Percentiles rank a stretch among this genome's conserved stretches.
These are phyloP conservation scores for Brachyopa scutellaris DNA, from an alignment of 2,888 invertebrate species.

Conservation along the genomic window DNA sequence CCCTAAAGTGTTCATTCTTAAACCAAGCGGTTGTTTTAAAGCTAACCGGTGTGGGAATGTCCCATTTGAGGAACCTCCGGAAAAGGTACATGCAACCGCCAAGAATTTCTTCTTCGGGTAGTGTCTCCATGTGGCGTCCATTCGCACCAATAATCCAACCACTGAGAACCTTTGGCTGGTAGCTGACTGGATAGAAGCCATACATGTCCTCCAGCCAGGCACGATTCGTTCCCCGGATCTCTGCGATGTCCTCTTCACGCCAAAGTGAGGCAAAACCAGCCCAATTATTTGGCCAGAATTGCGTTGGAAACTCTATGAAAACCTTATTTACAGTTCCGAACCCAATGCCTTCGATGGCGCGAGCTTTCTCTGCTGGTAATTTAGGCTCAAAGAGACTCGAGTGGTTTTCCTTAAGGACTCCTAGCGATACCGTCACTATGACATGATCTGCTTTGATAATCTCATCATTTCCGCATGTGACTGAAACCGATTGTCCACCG, in stretches of 20 bases:
- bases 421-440: conserved; percentile 84
- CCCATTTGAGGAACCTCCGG: conserved; percentile 79
- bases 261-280: conserved; percentile 84
- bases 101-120: conserved; percentile 83
- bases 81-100: conserved; percentile 79
- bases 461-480: conserved; percentile 79
- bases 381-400: conserved; percentile 82
- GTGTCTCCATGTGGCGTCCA: conserved; percentile 85
- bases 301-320: conserved; percentile 84
- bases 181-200: conserved; percentile 86
- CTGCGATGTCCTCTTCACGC: conserved; percentile 82
- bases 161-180: conserved; percentile 85
- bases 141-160: conserved; percentile 88
- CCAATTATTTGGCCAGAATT: conserved; percentile 84
- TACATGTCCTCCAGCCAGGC: conserved; percentile 87
- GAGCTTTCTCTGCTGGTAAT: conserved; percentile 82
- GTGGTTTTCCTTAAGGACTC: conserved; percentile 84
- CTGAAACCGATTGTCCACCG: conserved; percentile 75
- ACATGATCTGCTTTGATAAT: conserved; percentile 84
- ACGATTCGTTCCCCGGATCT: conserved; percentile 77
- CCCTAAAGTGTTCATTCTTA: conserved; percentile 84
- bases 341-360: conserved; percentile 83
- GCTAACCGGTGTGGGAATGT: conserved; percentile 77
- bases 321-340: conserved; percentile 86
- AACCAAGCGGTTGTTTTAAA: conserved; percentile 85